Evolutionary conservation across 2,888 invertebrate species (phyloP).

Genomic region (Thereva nobilitata): DNA sequence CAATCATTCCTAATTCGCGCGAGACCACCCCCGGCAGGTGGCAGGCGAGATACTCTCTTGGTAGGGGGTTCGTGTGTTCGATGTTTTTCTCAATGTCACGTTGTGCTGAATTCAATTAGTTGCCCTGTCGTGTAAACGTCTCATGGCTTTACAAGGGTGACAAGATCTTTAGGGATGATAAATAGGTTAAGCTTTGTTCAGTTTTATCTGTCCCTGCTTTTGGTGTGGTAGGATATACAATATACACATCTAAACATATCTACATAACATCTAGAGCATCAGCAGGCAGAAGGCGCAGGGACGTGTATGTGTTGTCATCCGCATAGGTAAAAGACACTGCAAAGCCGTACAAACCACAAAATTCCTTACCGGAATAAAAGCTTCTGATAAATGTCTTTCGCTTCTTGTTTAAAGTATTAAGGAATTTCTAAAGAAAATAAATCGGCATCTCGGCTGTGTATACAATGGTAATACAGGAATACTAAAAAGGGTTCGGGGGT

Average conservation of each 20-base stretch:
- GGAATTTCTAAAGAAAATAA: too few species aligned
- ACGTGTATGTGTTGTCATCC: neutral
- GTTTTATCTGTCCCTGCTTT: neutral
- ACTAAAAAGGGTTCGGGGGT: too few species aligned
- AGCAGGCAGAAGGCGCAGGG: neutral
- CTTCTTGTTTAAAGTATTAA: neutral
- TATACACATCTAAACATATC: too few species aligned
- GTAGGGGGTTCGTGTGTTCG: neutral
- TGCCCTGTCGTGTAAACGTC: slow-evolving; percentile 32
- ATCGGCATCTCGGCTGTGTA: too few species aligned
- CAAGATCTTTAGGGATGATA: slow-evolving; percentile 32
- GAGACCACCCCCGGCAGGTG: too few species aligned
- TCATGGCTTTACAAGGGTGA: slow-evolving; percentile 20
- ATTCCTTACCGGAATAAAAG: slow-evolving; percentile 14
- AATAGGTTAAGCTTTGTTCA: slow-evolving; percentile 23
- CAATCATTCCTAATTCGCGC: too few species aligned
- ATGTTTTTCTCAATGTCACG: slow-evolving; percentile 20
- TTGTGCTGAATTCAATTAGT: slow-evolving; percentile 33
- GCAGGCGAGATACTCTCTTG: too few species aligned
- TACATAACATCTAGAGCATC: too few species aligned
- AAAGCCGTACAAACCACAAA: slow-evolving; percentile 19
- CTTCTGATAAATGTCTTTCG: neutral
- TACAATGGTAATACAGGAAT: too few species aligned
- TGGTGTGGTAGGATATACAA: neutral
- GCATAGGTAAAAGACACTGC: slow-evolving; percentile 5